Base-by-base conservation (phyloP, 2,888 invertebrate genomes). In the Scaptomyza tumidula region DNA sequence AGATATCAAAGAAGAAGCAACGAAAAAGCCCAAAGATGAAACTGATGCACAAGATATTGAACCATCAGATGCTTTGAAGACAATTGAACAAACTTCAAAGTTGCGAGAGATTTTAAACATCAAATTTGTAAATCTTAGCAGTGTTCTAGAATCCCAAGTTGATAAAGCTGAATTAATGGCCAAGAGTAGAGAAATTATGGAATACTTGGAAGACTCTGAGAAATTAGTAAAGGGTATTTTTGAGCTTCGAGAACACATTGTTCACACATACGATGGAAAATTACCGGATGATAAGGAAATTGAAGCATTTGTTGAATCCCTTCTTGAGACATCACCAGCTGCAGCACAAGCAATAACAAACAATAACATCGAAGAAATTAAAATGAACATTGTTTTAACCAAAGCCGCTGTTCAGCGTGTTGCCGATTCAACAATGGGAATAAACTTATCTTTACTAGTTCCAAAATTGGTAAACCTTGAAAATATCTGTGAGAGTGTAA, bases 221-320 rank as follows among this genome's bases (percentile, higher is more conserved):
- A 66, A 80, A 45, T 58, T 84, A 10, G 50, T 71, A 4, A 89
- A 89, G 60, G 69, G 81, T 3, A 71, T 90, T 16, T 90, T 91
- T 3, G 89, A 89, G 46, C 63, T 91, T 1, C 71, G 82, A 54
- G 87, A 90, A 44, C 89, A 90, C 16, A 88, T 91, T 52, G 90
- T 91, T 11, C 91, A 91, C 10, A 91, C 91, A 0, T 90, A 90
- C 43, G 90, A 91, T 52, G 88, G 82, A 0, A 78, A 72, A 31
- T 29, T 75, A 0, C 35, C 49, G 2, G 71, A 78, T 10, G 62
- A 50, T 4, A 59, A 60, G 24, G 29, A 74, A 41, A 16, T 71
- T 5, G 80, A 86, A 53, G 58, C 59, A 9, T 67, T 80, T 44
- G 73, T 84, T 5, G 75, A 78, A 44, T 57, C 73, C 0, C 52